phyloP scores from a whole-genome alignment of 2,113 vertebrate species.

The Strix aluco region DNA sequence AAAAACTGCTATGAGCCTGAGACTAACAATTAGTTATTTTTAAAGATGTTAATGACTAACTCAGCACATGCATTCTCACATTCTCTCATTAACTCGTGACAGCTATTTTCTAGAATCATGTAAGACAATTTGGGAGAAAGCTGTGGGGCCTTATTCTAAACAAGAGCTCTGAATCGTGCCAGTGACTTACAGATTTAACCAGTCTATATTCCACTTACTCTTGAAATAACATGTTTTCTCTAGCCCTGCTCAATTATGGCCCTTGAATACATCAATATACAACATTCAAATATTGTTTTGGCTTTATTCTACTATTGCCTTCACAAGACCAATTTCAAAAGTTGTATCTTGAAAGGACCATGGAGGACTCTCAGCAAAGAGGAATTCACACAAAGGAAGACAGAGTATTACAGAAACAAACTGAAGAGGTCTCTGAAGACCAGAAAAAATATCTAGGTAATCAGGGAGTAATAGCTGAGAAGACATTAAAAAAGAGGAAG shows the following conservation, averaged over 20 bases:
- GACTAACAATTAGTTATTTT: slow-evolving; percentile 25
- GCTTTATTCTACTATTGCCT: neutral
- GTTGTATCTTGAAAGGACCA: neutral
- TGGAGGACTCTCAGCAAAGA: neutral
- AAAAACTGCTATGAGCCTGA: neutral
- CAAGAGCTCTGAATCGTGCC: neutral
- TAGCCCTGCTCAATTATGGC: neutral
- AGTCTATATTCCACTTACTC: neutral
- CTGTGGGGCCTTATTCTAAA: neutral
- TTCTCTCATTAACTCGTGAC: slow-evolving; percentile 21
- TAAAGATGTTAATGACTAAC: slow-evolving; percentile 38
- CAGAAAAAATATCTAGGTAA: neutral
- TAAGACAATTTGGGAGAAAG: neutral
- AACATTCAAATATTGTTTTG: neutral
- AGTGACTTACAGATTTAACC: neutral
- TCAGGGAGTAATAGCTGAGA: neutral
- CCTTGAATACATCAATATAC: neutral
- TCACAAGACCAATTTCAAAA: neutral
- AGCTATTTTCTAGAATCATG: neutral
- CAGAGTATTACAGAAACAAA: neutral
- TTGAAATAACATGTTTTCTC: neutral
- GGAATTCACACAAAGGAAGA: neutral
- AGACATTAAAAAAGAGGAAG: neutral
- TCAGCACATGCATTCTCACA: slow-evolving; percentile 32
- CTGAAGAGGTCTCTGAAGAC: neutral